Base-by-base conservation (phyloP, 2,113 vertebrate genomes). In the Rhabdomys dilectus region DNA sequence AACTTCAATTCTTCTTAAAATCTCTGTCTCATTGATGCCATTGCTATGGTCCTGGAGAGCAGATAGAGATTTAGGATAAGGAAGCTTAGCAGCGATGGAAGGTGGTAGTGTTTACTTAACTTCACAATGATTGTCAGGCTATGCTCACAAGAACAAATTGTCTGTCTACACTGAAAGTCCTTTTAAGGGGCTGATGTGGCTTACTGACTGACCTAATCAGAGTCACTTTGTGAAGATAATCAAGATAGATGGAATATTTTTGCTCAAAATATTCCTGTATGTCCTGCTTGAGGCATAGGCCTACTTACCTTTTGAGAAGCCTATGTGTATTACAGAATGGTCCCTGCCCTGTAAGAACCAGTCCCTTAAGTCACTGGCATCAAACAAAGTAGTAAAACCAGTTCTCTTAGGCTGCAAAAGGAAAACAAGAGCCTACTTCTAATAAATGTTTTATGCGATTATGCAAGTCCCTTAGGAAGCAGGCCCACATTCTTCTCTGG, bases 361-460 rank as follows among this genome's bases (percentile, higher is more conserved):
- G 86, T 80, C 94, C 53, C 90, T 93, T 93, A 94, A 73, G 86
- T 96, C 89, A 42, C 22, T 73, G 91, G 89, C 88, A 94, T 95
- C 91, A 97, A 92, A 96, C 42, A 96, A 96, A 96, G 96, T 78
- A 12, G 96, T 84, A 96, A 95, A 97, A 97, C 97, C 96, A 92
- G 96, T 98, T 97, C 86, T 96, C 8, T 96, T 93, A 84, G 88
- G 29, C 58, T 90, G 36, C 58, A 89, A 72, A 17, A 87, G 91
- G 73, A 92, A 96, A 90, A 95, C 91, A 95, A 95, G 60, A 89
- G 60, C 15, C 31, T 13, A 36, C 29, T 58, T 97, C 88, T 96
- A 80, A 80, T 68, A 95, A 89, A 80, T 17, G 82, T 95, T 89
- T 94, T 78, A 96, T 95, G 60, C 89, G 86, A 75, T 60, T 94